phyloP scores from a whole-genome alignment of 2,888 invertebrate species.

The Ophion slaviceki region DNA sequence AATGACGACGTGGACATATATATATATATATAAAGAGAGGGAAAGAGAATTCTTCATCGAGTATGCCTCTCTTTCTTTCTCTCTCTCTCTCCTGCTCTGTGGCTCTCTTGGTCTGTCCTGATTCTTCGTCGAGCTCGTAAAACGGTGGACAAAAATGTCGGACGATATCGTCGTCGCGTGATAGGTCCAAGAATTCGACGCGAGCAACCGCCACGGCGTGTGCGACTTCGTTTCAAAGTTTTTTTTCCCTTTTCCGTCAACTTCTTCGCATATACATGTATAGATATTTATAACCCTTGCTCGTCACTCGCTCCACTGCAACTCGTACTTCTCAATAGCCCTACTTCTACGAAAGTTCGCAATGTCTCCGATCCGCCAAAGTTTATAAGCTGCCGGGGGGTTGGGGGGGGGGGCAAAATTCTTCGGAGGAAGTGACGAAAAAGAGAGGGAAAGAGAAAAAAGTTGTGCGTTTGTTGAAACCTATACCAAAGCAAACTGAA shows the following conservation, averaged over 20 bases:
- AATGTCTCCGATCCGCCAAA: slow-evolving; percentile 17
- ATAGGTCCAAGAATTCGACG: slow-evolving; percentile 67
- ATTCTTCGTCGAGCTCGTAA: slow-evolving; percentile 61
- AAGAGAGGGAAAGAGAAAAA: background rate
- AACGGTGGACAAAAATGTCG: slow-evolving; percentile 70
- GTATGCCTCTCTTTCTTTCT: slow-evolving; percentile 29
- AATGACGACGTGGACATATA: slow-evolving; percentile 33
- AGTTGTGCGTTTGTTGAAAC: background rate
- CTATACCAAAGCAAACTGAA: background rate
- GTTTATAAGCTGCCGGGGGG: background rate
- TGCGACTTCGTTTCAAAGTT: slow-evolving; percentile 33
- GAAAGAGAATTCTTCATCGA: slow-evolving; percentile 47
- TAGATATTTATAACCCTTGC: slow-evolving; percentile 39
- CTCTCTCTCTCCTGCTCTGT: slow-evolving; percentile 19
- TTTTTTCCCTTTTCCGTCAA: background rate
- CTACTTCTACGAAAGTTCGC: slow-evolving; percentile 43
- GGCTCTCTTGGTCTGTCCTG: slow-evolving; percentile 12
- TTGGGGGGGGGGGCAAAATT: background rate
- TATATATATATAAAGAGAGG: slow-evolving; percentile 3
- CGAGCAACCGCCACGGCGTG: slow-evolving; percentile 10
- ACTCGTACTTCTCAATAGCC: slow-evolving; percentile 44
- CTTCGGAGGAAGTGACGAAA: background rate
- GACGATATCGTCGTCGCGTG: slow-evolving; percentile 70
- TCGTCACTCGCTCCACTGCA: slow-evolving; percentile 29
- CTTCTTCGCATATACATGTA: background rate